Evolutionary conservation across 1,140 invertebrate genomes (phyloP).

Genomic region (Pogonomyrmex californicus): DNA sequence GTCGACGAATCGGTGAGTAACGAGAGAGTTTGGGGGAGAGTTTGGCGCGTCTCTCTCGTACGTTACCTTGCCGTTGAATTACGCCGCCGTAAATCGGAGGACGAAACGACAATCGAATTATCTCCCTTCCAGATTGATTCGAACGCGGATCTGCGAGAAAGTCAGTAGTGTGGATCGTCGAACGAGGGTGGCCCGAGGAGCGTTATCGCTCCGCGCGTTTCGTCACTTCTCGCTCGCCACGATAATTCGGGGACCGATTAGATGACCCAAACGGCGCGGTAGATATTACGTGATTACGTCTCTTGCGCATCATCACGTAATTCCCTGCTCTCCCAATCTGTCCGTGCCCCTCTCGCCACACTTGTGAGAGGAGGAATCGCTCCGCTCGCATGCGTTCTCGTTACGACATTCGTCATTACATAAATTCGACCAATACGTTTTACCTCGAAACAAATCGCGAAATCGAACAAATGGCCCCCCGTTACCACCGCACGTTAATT

Average conservation of each 20-base stretch:
- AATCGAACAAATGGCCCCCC: not conserved
- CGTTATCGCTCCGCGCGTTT: constrained; percentile 50
- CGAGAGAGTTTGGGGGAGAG: not conserved
- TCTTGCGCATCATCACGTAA: constrained; percentile 58
- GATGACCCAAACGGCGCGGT: constrained; percentile 68
- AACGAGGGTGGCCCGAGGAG: constrained; percentile 13
- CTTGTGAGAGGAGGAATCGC: not conserved
- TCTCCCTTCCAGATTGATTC: constrained; percentile 23
- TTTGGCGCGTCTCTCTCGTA: not conserved
- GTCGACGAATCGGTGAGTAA: not conserved
- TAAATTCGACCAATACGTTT: not conserved
- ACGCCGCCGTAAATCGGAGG: not conserved
- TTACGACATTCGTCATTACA: not conserved
- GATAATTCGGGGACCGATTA: constrained; percentile 72
- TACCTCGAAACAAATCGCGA: not conserved
- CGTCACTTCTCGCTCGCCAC: constrained; percentile 62
- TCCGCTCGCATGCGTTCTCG: not conserved
- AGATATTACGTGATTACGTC: constrained; percentile 64
- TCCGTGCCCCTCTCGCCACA: not conserved
- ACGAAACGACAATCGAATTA: constrained; percentile 9
- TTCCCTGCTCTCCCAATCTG: not conserved
- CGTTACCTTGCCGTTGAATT: constrained; percentile 4
- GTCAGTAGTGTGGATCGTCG: not conserved
- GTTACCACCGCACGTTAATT: not conserved
- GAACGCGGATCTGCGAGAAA: not conserved